Evolutionary conservation across 2,797 vertebrate genomes (phyloP), one percentile per base, ranked within the genome.

Genomic region (Florisuga fusca): DNA sequence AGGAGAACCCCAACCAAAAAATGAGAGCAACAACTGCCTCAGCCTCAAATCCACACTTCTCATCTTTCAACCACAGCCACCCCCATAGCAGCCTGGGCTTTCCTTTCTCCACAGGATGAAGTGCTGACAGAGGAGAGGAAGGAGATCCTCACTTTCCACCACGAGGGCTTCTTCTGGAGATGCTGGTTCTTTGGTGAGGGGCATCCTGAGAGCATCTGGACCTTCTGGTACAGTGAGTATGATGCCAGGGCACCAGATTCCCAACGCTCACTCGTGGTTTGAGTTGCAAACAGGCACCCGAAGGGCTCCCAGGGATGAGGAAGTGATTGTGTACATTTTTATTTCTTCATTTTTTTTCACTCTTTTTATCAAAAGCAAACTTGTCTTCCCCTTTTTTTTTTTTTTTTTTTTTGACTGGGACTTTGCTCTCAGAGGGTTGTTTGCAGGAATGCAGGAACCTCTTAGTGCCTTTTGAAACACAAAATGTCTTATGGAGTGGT

Each of bases 91-190:
- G 4, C 55, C 58, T 62, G 33, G 38, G 34, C 62, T 76, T 82
- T 89, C 41, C 8, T 77, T 92, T 33, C 46, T 63, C 62, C 34
- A 1, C 84, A 96, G 97, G 62, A 50, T 62, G 92, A 91, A 89
- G 10, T 5, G 4, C 38, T 7, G 2, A 7, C 50, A 1, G 92
- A 95, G 15, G 41, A 21, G 0, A 26, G 75, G 71, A 61, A 55
- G 19, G 91, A 87, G 51, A 68, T 96, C 41, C 87, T 98, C 29
- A 98, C 90, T 15, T 97, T 99, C 79, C 98, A 98, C 84, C 98
- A 99, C 0, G 98, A 99, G 96, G 99, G 98, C 25, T 99, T 99
- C 97, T 99, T 99, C 96, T 98, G 98, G 98, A 54, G 98, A 29
- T 99, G 98, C 79, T 97, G 95, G 93, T 99, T 99, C 96, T 97